phyloP scores from a whole-genome alignment of 1,140 invertebrate genomes.

The Bombus polaris region DNA sequence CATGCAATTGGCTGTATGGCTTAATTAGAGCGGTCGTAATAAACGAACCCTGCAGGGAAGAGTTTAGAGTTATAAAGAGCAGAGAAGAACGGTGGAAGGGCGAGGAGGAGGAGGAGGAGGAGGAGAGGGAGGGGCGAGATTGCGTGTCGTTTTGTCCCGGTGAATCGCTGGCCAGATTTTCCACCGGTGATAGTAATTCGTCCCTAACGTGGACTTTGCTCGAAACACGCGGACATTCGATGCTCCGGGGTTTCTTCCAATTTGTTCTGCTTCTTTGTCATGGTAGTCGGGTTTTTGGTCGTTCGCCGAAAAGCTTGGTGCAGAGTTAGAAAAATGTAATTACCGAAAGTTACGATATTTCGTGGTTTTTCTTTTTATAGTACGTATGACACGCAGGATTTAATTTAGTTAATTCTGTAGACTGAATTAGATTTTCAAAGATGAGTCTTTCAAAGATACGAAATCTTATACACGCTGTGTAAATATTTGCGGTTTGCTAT shows the following conservation, averaged over 20 bases:
- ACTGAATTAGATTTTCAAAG: not conserved
- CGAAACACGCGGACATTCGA: not conserved
- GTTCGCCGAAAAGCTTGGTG: not conserved
- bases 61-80: slow-evolving; percentile 12
- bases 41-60: slow-evolving; percentile 2
- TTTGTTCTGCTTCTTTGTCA: slow-evolving; percentile 2
- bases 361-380: not conserved
- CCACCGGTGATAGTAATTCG: not conserved
- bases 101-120: not conserved
- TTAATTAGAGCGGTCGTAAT: slow-evolving; percentile 28
- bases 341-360: not conserved
- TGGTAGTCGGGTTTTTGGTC: not conserved
- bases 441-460: too few relatives aligned
- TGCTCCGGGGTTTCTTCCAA: too few relatives aligned
- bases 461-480: too few relatives aligned
- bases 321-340: not conserved
- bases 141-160: slow-evolving; percentile 13
- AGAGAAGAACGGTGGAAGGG: not conserved
- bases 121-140: not conserved
- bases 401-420: not conserved
- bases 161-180: not conserved
- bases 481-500: too few relatives aligned
- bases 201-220: too few relatives aligned
- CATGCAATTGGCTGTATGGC: not conserved
- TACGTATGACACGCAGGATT: too few relatives aligned